A percentile compares a stretch with the other conserved stretches of the same genome.
phyloP scores from a whole-genome alignment of 1,140 invertebrate species.

The Papilio machaon region DNA sequence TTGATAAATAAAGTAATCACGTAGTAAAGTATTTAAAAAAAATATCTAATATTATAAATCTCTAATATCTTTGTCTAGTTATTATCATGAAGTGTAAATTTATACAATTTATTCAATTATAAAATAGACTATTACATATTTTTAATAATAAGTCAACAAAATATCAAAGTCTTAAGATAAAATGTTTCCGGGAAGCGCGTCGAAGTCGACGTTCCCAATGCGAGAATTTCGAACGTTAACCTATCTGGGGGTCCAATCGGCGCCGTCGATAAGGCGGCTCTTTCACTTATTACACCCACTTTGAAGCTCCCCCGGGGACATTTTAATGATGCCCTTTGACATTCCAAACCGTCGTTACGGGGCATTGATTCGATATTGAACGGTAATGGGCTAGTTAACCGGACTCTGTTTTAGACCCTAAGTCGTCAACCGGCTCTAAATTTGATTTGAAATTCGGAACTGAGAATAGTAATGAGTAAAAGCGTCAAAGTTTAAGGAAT shows the following conservation, averaged over 20 bases:
- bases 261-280: conserved; percentile 41
- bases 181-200: not conserved
- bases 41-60: not conserved
- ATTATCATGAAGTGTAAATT: not conserved
- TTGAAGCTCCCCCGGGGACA: conserved; percentile 40
- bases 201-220: conserved; percentile 40
- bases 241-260: conserved; percentile 37
- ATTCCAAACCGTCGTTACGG: conserved; percentile 41
- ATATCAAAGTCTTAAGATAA: not conserved
- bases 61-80: no score
- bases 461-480: not conserved
- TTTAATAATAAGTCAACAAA: not conserved
- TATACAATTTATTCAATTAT: not conserved
- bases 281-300: conserved; percentile 46
- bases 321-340: conserved; percentile 46
- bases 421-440: not conserved
- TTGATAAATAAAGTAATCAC: not conserved
- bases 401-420: conserved; percentile 24
- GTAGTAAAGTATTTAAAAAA: not conserved
- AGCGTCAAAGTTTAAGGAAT: not conserved
- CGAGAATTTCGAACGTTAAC: conserved; percentile 21
- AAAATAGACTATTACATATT: not conserved
- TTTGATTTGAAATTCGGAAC: not conserved
- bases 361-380: conserved; percentile 30
- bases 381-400: conserved; percentile 30